These are phyloP conservation scores for Nematopogon swammerdamellus DNA, from an alignment of 2,888 invertebrate species.

Conservation along the genomic window DNA sequence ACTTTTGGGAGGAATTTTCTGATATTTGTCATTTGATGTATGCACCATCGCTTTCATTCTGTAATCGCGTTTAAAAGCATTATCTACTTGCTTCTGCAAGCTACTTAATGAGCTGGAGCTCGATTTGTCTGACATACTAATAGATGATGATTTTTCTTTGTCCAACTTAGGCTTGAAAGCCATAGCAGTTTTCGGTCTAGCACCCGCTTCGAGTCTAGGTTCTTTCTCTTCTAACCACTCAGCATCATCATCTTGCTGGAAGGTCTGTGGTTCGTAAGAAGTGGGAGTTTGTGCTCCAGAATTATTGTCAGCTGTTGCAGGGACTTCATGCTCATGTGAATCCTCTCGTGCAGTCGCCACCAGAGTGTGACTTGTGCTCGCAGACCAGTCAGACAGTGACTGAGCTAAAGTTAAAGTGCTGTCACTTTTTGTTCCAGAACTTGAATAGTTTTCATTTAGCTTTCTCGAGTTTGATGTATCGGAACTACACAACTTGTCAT, in stretches of 20 bases:
- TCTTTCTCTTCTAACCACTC: not conserved
- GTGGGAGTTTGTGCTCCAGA: constrained; percentile 29
- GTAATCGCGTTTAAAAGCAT: constrained; percentile 36
- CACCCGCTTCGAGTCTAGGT: not conserved
- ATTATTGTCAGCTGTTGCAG: constrained; percentile 45
- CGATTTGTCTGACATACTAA: constrained; percentile 51
- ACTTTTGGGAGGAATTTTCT: constrained; percentile 45
- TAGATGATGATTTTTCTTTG: constrained; percentile 39
- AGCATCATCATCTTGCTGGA: not conserved
- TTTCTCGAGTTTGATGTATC: constrained; percentile 52
- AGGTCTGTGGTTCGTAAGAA: not conserved
- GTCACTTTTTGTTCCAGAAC: constrained; percentile 75
- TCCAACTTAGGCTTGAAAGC: constrained; percentile 22
- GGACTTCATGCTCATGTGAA: constrained; percentile 35
- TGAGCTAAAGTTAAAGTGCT: constrained; percentile 73
- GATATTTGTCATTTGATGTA: constrained; percentile 31
- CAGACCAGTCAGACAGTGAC: constrained; percentile 81
- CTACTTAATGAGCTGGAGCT: constrained; percentile 51
- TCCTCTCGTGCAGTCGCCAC: constrained; percentile 59
- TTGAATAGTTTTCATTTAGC: constrained; percentile 45
- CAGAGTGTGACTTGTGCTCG: constrained; percentile 73
- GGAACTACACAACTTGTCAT: constrained; percentile 61
- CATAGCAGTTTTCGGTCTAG: constrained; percentile 10
- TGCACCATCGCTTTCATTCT: constrained; percentile 29
- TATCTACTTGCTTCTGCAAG: constrained; percentile 42